A percentile compares a stretch with the other conserved stretches of the same genome.
These are phyloP conservation scores for Chironomus tentans DNA, from an alignment of 2,888 invertebrate species.

Conservation along the genomic window DNA sequence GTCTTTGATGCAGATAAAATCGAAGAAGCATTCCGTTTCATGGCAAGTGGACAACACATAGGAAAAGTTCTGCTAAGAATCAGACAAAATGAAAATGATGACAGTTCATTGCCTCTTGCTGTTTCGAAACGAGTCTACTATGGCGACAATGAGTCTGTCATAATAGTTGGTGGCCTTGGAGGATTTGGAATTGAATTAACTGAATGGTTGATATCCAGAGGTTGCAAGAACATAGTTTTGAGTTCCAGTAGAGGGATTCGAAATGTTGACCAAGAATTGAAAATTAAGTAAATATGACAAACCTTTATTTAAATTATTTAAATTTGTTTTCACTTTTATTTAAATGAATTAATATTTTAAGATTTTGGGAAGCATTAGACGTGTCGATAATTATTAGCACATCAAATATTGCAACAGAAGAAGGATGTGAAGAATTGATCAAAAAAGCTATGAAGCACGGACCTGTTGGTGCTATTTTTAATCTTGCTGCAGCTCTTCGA, in stretches of 20 bases:
- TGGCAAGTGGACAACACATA: slow-evolving; percentile 65
- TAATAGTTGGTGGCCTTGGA: slow-evolving; percentile 74
- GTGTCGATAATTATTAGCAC: slow-evolving; percentile 54
- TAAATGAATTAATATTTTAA: too few species aligned
- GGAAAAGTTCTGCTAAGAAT: slow-evolving; percentile 55
- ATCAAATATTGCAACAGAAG: neutral
- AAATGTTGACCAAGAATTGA: slow-evolving; percentile 71
- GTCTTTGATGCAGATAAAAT: slow-evolving; percentile 56
- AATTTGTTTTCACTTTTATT: too few species aligned
- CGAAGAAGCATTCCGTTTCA: slow-evolving; percentile 60
- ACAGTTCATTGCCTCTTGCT: slow-evolving; percentile 34
- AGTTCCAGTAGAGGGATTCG: slow-evolving; percentile 70
- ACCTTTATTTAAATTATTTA: too few species aligned
- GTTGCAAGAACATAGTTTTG: slow-evolving; percentile 67
- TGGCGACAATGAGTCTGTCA: slow-evolving; percentile 41
- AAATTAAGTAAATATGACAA: slow-evolving; percentile 48
- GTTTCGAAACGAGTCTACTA: slow-evolving; percentile 36
- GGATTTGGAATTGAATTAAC: slow-evolving; percentile 81
- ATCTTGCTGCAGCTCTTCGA: slow-evolving; percentile 71
- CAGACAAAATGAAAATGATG: slow-evolving; percentile 32
- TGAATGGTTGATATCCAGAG: slow-evolving; percentile 46
- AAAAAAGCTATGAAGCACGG: neutral
- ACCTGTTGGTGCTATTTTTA: slow-evolving; percentile 46
- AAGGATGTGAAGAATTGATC: slow-evolving; percentile 13
- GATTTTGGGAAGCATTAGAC: slow-evolving; percentile 63